Evolutionary conservation across 2,888 invertebrate genomes (phyloP), one percentile per base, ranked within the genome.

Genomic region (Leucozona laternaria): DNA sequence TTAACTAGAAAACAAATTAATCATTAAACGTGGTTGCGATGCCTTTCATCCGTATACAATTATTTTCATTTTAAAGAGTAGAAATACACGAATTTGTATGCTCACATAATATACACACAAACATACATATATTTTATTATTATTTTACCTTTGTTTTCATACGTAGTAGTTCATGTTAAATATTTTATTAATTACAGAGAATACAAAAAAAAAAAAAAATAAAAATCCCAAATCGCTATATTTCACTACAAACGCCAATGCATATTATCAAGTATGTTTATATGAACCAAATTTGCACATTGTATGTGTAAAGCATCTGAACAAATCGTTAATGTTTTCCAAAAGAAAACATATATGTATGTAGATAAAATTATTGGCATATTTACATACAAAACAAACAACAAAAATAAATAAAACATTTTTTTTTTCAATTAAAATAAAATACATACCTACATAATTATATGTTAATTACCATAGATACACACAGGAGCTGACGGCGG

Each of bases 381-480:
- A 40, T 22, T 40, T 20, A 22, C 22, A 60, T 11, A 58, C 13
- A 58, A 37, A 58, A 58, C 20, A 58, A 58, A 58, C 58, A 60
- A n/a, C n/a, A n/a, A n/a, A n/a, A n/a, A n/a, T n/a, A n/a, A 2
- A 45, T 45, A 8, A 45, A 45, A 45, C 17, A 45, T 17, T 45
- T 45, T 45, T 45, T 72, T 62, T 48, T 75, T 75, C 50, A 75
- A 75, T 62, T 75, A 75, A 75, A 75, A 53, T 64, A 48, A 66
- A 66, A 66, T 66, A 66, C 17, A 66, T 66, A 66, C 17, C 48
- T 66, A 66, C 66, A 20, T 66, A 75, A 75, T 75, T 75, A 55
- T 34, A 75, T 75, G 50, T 62, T 75, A 53, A 75, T 75, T 64
- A 62, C 75, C 62, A 37, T 34, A 48, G 28, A 34, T 31, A 66